Conservation (phyloP, 2,797 vertebrate species). For the Paramormyrops hopkinsi region DNA sequence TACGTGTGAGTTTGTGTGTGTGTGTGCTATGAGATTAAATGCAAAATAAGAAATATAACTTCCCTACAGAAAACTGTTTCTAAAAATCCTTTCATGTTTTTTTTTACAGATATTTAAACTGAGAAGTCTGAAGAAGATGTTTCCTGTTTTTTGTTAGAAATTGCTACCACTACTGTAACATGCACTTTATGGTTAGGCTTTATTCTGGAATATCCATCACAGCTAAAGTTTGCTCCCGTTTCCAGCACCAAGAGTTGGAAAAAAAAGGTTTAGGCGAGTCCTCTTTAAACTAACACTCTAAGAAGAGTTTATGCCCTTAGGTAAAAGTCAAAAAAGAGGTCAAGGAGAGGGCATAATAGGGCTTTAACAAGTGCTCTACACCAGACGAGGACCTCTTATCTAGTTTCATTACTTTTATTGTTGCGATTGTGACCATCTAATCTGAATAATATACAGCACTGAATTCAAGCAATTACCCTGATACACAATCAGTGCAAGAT, state of each 20-base stretch:
- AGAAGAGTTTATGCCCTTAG: neutral
- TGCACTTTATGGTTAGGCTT: conserved; percentile 61
- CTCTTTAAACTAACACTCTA: conserved; percentile 3
- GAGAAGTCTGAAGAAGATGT: conserved; percentile 40
- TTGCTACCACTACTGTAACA: conserved; percentile 64
- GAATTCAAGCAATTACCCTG: conserved; percentile 12
- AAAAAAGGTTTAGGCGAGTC: conserved; percentile 32
- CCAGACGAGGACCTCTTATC: neutral
- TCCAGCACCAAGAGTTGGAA: conserved; percentile 23
- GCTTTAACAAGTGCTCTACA: conserved; percentile 5
- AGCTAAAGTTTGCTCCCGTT: conserved; percentile 48
- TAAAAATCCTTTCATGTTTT: neutral
- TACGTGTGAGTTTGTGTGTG: neutral
- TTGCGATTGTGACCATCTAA: conserved; percentile 23
- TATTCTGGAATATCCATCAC: conserved; percentile 53
- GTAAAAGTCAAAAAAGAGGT: neutral
- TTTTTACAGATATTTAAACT: conserved; percentile 17
- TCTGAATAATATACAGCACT: conserved; percentile 16
- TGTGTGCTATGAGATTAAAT: neutral
- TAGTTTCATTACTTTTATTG: neutral
- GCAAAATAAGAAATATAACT: neutral
- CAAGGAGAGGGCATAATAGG: conserved; percentile 21
- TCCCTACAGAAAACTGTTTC: neutral
- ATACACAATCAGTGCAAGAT: conserved; percentile 47
- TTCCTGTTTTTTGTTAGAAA: conserved; percentile 56